Evolutionary conservation across 2,888 invertebrate species (phyloP), one percentile per base, ranked within the genome.

Genomic region (Pocota personata): DNA sequence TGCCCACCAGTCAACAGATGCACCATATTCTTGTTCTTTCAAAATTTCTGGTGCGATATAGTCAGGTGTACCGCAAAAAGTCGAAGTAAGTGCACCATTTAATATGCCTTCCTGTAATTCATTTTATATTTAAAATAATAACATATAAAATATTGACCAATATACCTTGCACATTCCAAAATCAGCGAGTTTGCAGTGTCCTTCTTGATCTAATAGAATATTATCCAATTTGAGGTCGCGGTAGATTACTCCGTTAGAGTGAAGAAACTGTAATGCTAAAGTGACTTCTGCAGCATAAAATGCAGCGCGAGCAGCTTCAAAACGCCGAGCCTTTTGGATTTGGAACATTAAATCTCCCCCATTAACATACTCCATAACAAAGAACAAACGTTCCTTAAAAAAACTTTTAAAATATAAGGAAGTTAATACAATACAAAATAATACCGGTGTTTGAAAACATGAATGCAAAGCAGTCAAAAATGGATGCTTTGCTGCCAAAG

Each of bases 151-250:
- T 27, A 8, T 3, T 4, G 0, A 71, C 3, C 10, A 1, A 66
- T 97, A 97, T 93, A 99, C 99, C 93, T 99, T 99, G 94, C 99
- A 99, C 98, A 98, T 99, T 90, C 99, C 99, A 92, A 98, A 98
- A 93, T 98, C 98, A 1, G 98, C 98, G 75, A 98, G 94, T 93
- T 98, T 98, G 93, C 97, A 97, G 92, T 98, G 98, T 0, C 99
- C 99, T 90, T 99, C 98, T 89, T 96, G 95, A 93, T 99, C 99
- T 89, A 99, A 94, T 90, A 99, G 93, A 91, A 99, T 99, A 94
- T 99, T 99, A 94, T 99, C 99, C 89, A 99, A 94, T 93, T 99
- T 99, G 87, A 99, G 94, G 95, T 99, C 99, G 91, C 99, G 97
- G 94, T 99, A 99, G 91, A 99, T 97, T 88, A 99, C 99, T 88